Conservation (phyloP, 2,113 vertebrate genomes). For the Grammomys surdaster region DNA sequence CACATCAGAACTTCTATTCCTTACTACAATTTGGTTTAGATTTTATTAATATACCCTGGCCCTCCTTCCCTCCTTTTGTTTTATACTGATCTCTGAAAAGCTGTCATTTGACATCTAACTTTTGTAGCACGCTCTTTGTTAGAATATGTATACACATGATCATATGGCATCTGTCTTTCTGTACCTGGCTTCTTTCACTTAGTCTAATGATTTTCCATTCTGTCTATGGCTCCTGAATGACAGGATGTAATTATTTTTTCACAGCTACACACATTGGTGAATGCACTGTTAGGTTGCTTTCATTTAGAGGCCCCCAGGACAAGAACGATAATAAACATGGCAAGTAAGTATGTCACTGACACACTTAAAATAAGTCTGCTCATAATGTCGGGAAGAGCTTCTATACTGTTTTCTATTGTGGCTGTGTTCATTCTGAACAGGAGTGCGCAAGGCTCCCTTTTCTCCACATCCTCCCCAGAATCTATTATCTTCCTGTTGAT, state of each 20-base stretch:
- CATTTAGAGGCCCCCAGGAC: neutral
- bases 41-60: neutral
- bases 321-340: neutral
- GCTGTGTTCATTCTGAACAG: neutral
- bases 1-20: neutral
- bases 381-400: neutral
- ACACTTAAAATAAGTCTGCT: too few relatives aligned
- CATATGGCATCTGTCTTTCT: neutral
- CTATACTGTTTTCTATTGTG: neutral
- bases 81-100: neutral
- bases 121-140: neutral
- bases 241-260: neutral
- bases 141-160: neutral
- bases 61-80: neutral
- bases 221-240: accelerated
- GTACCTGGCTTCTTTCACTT: neutral
- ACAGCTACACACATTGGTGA: too few relatives aligned
- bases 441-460: too few relatives aligned
- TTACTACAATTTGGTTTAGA: neutral
- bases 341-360: neutral
- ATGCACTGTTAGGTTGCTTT: neutral
- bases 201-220: neutral
- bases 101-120: neutral
- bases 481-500: neutral
- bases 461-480: neutral